phyloP scores from a whole-genome alignment of 2,888 invertebrate genomes.

The Andrena minutula region DNA sequence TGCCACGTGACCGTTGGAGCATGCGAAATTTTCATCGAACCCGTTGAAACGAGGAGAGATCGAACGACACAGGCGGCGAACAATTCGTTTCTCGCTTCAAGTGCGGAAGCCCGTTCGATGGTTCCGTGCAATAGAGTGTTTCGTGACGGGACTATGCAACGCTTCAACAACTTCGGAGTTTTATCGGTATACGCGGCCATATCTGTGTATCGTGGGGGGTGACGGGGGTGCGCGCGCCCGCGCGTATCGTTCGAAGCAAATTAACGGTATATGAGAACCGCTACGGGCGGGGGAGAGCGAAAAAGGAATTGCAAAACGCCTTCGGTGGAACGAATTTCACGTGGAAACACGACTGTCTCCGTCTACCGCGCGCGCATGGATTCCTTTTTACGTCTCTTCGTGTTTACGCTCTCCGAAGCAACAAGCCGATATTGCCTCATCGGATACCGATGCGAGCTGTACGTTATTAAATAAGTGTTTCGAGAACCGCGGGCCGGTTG shows the following conservation, averaged over 20 bases:
- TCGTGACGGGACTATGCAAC: conserved; percentile 48
- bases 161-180: conserved; percentile 49
- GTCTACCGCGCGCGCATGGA: not conserved
- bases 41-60: conserved; percentile 24
- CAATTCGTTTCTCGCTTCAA: conserved; percentile 56
- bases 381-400: conserved; percentile 17
- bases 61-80: conserved; percentile 30
- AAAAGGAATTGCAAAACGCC: conserved; percentile 11
- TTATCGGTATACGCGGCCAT: conserved; percentile 29
- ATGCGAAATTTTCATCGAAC: conserved; percentile 56
- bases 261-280: conserved; percentile 43
- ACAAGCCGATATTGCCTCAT: conserved; percentile 46
- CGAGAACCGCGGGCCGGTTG: not conserved
- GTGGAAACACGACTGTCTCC: conserved; percentile 24
- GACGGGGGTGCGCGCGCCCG: not conserved
- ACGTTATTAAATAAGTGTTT: conserved; percentile 45
- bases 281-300: not conserved
- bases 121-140: conserved; percentile 48
- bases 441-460: conserved; percentile 16
- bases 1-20: conserved; percentile 12
- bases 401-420: conserved; percentile 41
- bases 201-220: not conserved
- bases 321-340: conserved; percentile 41
- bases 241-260: conserved; percentile 18
- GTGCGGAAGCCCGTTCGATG: conserved; percentile 39